phyloP scores from a whole-genome alignment of 2,797 vertebrate species.

The Lophius americanus region DNA sequence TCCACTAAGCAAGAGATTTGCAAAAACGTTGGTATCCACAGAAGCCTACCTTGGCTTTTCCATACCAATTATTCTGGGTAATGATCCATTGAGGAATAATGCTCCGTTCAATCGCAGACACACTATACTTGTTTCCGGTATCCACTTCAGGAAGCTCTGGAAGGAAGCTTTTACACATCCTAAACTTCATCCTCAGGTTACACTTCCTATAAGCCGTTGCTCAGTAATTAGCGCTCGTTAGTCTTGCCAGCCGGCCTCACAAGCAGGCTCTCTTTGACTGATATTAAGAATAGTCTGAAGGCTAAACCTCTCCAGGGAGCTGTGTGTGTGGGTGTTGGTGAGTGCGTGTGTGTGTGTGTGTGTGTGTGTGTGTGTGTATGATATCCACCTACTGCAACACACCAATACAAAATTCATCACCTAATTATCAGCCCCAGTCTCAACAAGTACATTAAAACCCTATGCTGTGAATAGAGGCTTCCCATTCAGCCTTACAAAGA shows the following conservation, averaged over 20 bases:
- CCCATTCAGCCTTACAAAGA: slow-evolving; percentile 53
- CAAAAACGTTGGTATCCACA: slow-evolving; percentile 52
- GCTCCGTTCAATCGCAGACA: slow-evolving; percentile 33
- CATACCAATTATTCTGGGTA: slow-evolving; percentile 31
- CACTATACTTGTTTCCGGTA: slow-evolving; percentile 43
- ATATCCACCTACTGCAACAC: slow-evolving; percentile 30
- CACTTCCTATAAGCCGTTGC: slow-evolving; percentile 44
- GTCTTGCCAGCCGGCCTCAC: slow-evolving; percentile 19
- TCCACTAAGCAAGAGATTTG: slow-evolving; percentile 24
- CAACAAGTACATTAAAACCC: slow-evolving; percentile 45
- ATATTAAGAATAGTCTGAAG: slow-evolving; percentile 57
- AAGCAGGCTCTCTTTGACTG: slow-evolving; percentile 41
- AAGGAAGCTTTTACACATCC: slow-evolving; percentile 45
- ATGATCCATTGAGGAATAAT: slow-evolving; percentile 35
- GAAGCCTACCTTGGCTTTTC: slow-evolving; percentile 45
- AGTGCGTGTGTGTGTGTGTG: slow-evolving; percentile 6
- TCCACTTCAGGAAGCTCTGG: slow-evolving; percentile 49
- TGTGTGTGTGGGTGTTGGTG: slow-evolving; percentile 16
- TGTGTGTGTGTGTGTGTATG: background rate
- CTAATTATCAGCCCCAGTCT: slow-evolving; percentile 52
- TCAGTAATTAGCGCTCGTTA: slow-evolving; percentile 61
- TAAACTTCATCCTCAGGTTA: slow-evolving; percentile 62
- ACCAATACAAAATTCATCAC: slow-evolving; percentile 46
- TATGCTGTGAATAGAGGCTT: slow-evolving; percentile 44
- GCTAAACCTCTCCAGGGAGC: slow-evolving; percentile 48